phyloP scores from a whole-genome alignment of 2,113 vertebrate species.

The Ondatra zibethicus region DNA sequence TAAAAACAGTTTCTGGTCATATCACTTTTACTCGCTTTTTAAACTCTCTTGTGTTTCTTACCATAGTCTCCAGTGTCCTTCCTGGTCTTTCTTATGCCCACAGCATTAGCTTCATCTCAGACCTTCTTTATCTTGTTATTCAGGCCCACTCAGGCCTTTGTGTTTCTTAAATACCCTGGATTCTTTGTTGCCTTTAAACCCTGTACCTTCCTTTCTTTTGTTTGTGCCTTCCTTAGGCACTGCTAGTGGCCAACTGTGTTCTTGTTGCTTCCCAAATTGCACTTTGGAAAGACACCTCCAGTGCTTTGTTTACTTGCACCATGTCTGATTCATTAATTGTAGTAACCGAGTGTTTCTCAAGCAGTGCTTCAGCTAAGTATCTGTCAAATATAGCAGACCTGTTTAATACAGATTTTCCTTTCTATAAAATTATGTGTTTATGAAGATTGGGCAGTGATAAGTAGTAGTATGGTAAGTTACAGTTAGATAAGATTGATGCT shows the following conservation, averaged over 20 bases:
- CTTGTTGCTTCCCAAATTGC: not conserved
- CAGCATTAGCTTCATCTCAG: not conserved
- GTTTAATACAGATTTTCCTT: not conserved
- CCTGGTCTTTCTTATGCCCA: not conserved
- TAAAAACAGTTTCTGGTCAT: not conserved
- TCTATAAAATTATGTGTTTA: not conserved
- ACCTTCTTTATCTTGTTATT: not conserved
- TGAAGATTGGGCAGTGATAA: not conserved
- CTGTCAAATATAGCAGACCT: not conserved
- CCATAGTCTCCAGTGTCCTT: not conserved
- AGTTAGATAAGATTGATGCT: not conserved
- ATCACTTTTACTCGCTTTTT: not conserved
- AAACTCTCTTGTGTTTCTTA: not conserved
- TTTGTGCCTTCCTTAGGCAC: not conserved
- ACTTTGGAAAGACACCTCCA: not conserved
- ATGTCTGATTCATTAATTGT: not conserved
- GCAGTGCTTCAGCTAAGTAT: not conserved
- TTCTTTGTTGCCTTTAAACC: not conserved
- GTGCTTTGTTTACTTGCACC: not conserved
- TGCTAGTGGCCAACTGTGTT: not conserved
- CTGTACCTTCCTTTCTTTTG: not conserved
- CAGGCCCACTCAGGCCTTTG: not conserved
- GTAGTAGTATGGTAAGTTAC: not conserved
- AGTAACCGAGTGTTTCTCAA: not conserved
- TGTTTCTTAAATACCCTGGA: not conserved